phyloP scores from a whole-genome alignment of 1,140 invertebrate genomes.

The Acromyrmex echinatior region DNA sequence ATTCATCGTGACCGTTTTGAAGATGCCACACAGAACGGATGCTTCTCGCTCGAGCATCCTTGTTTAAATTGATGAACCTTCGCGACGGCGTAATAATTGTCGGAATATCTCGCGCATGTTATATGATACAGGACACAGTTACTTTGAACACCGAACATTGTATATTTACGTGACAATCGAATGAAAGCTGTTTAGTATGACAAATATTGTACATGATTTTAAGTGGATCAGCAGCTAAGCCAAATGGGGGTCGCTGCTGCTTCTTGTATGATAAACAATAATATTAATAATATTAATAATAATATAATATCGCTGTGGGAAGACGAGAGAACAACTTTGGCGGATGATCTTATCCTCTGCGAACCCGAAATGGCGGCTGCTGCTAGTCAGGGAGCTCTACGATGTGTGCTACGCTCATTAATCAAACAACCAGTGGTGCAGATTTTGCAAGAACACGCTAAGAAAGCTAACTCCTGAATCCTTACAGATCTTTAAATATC shows the following conservation, averaged over 20 bases:
- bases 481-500: background rate
- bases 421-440: slow-evolving; percentile 48
- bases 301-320: slow-evolving; percentile 44
- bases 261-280: slow-evolving; percentile 31
- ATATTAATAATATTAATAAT: slow-evolving; percentile 57
- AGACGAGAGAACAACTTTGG: slow-evolving; percentile 60
- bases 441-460: slow-evolving; percentile 24
- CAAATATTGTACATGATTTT: slow-evolving; percentile 75
- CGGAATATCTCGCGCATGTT: slow-evolving; percentile 61
- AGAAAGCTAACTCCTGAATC: background rate
- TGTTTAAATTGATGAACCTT: slow-evolving; percentile 36
- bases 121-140: slow-evolving; percentile 69
- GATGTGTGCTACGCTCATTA: slow-evolving; percentile 30
- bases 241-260: slow-evolving; percentile 40
- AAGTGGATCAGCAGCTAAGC: slow-evolving; percentile 65
- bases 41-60: slow-evolving; percentile 13
- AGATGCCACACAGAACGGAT: background rate
- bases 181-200: slow-evolving; percentile 65
- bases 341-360: slow-evolving; percentile 47
- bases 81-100: slow-evolving; percentile 55
- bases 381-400: slow-evolving; percentile 39
- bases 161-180: slow-evolving; percentile 72
- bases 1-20: slow-evolving; percentile 24
- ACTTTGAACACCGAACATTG: slow-evolving; percentile 71
- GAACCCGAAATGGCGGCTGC: slow-evolving; percentile 27